These are phyloP conservation scores for Eciton burchellii DNA, from an alignment of 1,140 invertebrate genomes.

Conservation along the genomic window DNA sequence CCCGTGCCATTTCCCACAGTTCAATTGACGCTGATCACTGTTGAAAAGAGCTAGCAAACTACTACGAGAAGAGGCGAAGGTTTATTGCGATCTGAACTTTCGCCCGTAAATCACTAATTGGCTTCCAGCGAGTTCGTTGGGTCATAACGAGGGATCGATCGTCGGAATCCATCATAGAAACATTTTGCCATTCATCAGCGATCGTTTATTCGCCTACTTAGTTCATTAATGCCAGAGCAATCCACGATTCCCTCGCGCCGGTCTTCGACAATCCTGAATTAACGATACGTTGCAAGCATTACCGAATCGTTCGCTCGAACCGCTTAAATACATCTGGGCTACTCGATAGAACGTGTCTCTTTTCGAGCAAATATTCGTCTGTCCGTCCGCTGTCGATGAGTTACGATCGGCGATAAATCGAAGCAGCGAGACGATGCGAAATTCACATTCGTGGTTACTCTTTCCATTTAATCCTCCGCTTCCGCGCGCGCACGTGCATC, in stretches of 20 bases:
- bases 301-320: slow-evolving; percentile 18
- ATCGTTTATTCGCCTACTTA: background rate
- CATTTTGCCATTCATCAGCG: slow-evolving; percentile 20
- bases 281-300: slow-evolving; percentile 43
- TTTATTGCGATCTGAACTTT: background rate
- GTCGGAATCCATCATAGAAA: slow-evolving; percentile 8
- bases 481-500: background rate
- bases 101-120: slow-evolving; percentile 43
- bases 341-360: background rate
- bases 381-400: background rate
- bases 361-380: slow-evolving; percentile 24
- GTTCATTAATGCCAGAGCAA: slow-evolving; percentile 33
- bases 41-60: background rate
- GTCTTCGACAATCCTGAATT: slow-evolving; percentile 34
- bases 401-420: slow-evolving; percentile 30
- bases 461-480: background rate
- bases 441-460: slow-evolving; percentile 1
- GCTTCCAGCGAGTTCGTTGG: background rate
- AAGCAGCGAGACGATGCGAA: background rate
- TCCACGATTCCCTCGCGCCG: background rate
- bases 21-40: slow-evolving; percentile 17
- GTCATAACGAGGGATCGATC: background rate
- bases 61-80: background rate
- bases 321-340: slow-evolving; percentile 7
- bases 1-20: background rate